A percentile compares a stretch with the other conserved stretches of the same genome.
phyloP scores from a whole-genome alignment of 2,888 invertebrate genomes.

The Chymomyza fuscimana region DNA sequence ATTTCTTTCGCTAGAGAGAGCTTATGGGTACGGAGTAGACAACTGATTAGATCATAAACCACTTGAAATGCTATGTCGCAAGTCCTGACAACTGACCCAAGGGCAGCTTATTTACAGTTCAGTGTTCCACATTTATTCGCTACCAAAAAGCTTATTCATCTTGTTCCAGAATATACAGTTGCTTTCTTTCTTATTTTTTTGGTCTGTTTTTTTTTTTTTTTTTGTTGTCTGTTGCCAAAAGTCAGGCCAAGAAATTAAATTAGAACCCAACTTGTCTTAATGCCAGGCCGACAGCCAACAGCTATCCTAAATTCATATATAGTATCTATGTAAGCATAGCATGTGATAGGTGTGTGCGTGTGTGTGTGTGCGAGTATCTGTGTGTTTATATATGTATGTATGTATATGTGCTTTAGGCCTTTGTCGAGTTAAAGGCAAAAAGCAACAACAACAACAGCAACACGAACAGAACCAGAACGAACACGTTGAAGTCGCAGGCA shows the following conservation, averaged over 20 bases:
- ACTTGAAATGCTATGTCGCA: neutral
- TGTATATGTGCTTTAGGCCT: constrained; percentile 5
- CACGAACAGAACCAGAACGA: neutral
- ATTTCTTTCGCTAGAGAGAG: neutral
- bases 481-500: constrained; percentile 31
- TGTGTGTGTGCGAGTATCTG: neutral
- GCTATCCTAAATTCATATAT: constrained; percentile 15
- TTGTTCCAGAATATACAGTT: neutral
- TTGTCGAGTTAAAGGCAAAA: neutral
- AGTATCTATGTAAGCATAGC: constrained; percentile 18
- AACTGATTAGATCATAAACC: neutral
- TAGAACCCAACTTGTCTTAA: constrained; percentile 61
- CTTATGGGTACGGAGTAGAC: neutral
- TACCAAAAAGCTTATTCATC: neutral
- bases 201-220: neutral
- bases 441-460: neutral
- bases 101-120: neutral
- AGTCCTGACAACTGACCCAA: neutral
- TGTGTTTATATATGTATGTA: neutral
- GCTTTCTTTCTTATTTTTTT: neutral
- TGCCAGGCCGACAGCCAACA: constrained; percentile 26
- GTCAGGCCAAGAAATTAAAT: constrained; percentile 53
- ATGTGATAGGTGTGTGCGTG: neutral
- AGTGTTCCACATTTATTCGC: neutral
- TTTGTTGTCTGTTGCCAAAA: constrained; percentile 22